Conservation (phyloP, 1,140 invertebrate species). For the roundworm (Caenorhabditis elegans) region DNA sequence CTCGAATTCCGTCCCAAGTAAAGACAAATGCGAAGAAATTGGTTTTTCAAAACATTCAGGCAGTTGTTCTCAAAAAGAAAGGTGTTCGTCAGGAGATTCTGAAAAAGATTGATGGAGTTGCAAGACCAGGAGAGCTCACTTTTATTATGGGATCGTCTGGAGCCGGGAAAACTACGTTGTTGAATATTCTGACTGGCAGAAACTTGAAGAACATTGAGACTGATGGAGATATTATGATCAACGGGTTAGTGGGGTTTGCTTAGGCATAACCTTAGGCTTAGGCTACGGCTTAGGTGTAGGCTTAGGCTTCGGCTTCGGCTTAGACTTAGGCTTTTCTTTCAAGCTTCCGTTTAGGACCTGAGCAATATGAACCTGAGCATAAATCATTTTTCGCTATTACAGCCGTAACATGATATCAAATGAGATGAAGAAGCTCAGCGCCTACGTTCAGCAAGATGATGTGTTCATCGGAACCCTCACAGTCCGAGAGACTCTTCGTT, state of each 20-base stretch:
- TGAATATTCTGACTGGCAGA: constrained; percentile 84
- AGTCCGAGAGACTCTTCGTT: constrained; percentile 69
- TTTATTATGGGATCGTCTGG: constrained; percentile 85
- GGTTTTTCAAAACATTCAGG: background rate
- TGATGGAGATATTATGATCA: constrained; percentile 72
- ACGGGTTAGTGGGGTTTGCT: background rate
- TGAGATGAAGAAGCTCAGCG: constrained; percentile 59
- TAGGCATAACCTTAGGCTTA: background rate
- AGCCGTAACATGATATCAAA: constrained; percentile 18
- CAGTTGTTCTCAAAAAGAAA: background rate
- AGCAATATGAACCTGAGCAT: no score
- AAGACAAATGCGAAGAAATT: background rate
- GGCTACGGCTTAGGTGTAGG: no score
- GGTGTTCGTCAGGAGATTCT: background rate
- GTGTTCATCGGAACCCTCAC: constrained; percentile 70
- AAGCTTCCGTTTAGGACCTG: no score
- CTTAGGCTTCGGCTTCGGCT: background rate
- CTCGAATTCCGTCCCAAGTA: background rate
- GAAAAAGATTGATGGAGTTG: constrained; percentile 77
- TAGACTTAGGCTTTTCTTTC: background rate
- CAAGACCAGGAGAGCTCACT: constrained; percentile 82
- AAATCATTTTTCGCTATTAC: background rate
- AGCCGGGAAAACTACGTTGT: constrained; percentile 88
- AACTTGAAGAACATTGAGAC: constrained; percentile 74
- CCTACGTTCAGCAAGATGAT: constrained; percentile 71